Evolutionary conservation across 2,888 invertebrate genomes (phyloP).

Genomic region (Helicoverpa assulta): DNA sequence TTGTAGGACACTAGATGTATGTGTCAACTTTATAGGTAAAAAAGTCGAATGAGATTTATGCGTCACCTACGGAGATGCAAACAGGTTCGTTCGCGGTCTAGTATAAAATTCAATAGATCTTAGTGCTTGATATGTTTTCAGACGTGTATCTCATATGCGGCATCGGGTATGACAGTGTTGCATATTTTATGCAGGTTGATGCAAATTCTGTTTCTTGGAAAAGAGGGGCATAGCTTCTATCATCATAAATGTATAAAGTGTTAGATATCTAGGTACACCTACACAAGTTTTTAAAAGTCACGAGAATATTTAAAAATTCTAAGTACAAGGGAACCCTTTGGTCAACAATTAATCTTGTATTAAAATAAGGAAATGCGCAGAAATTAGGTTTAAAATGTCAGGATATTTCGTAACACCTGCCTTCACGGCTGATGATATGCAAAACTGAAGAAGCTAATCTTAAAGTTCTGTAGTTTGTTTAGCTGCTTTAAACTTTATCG

Average conservation of each 20-base stretch:
- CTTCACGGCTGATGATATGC: neutral
- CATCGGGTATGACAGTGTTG: neutral
- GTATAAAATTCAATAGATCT: conserved; percentile 12
- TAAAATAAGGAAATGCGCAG: no score
- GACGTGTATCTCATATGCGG: neutral
- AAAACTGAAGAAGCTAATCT: neutral
- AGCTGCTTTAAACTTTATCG: neutral
- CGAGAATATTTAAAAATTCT: no score
- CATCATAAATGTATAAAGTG: no score
- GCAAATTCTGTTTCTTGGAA: neutral
- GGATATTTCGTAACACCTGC: neutral
- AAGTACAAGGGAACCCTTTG: no score
- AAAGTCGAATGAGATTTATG: conserved; percentile 36
- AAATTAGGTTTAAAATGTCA: no score
- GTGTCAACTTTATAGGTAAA: conserved; percentile 31
- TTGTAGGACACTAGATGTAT: conserved; percentile 13
- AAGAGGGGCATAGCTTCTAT: no score
- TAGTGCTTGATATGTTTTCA: conserved; percentile 8
- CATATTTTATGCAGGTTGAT: neutral
- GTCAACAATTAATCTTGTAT: no score
- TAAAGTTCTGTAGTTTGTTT: neutral
- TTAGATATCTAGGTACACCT: no score
- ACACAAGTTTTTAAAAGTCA: no score
- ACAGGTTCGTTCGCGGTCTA: neutral
- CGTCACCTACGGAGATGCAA: conserved; percentile 6